Conservation (phyloP, 2,888 invertebrate genomes). For the Criorhina ranunculi region DNA sequence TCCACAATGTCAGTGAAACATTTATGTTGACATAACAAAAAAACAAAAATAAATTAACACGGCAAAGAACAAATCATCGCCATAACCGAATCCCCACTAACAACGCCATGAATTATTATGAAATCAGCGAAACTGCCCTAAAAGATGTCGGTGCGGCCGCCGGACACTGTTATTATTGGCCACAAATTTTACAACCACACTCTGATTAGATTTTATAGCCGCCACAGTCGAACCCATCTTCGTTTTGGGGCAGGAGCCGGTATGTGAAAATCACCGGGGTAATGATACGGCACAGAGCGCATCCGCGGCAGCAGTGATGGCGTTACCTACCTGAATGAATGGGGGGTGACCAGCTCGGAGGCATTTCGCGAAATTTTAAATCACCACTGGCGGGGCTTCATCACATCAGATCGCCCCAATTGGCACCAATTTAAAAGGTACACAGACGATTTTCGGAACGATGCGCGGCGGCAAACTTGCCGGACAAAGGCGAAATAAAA, state of each 20-base stretch:
- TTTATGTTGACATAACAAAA: conserved; percentile 42
- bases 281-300: conserved; percentile 61
- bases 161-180: conserved; percentile 76
- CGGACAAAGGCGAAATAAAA: conserved; percentile 56
- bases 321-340: conserved; percentile 65
- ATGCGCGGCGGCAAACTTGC: conserved; percentile 50
- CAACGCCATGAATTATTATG: conserved; percentile 66
- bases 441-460: conserved; percentile 69
- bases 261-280: conserved; percentile 66
- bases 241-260: conserved; percentile 45
- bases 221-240: conserved; percentile 50
- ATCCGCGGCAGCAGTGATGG: conserved; percentile 40
- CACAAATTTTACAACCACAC: conserved; percentile 75
- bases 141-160: conserved; percentile 64
- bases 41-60: conserved; percentile 42
- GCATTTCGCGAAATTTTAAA: conserved; percentile 72
- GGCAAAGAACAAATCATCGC: conserved; percentile 16
- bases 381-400: conserved; percentile 74
- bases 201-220: conserved; percentile 74
- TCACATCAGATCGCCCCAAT: conserved; percentile 72
- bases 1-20: background rate
- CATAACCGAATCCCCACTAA: conserved; percentile 10
- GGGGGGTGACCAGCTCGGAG: conserved; percentile 66
- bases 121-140: conserved; percentile 61
- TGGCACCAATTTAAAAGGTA: conserved; percentile 77